phyloP scores from a whole-genome alignment of 1,140 invertebrate species.

The Aphaenogaster floridana region DNA sequence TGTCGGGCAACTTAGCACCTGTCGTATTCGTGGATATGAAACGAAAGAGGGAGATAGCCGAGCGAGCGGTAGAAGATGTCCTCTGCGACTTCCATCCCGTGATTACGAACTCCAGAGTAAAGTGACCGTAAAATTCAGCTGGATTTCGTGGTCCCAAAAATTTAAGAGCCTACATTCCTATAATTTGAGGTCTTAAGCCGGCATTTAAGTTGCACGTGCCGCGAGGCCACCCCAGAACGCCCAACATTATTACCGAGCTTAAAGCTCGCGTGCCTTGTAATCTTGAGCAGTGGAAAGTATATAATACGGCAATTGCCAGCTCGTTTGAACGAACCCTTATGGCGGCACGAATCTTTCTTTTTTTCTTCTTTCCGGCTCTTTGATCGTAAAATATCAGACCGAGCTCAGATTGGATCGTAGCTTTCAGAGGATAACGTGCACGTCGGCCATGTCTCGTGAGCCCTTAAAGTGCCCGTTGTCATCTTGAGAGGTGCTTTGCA shows the following conservation, averaged over 20 bases:
- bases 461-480: slow-evolving; percentile 40
- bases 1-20: not conserved
- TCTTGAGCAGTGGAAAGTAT: slow-evolving; percentile 73
- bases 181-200: slow-evolving; percentile 70
- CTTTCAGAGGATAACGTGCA: slow-evolving; percentile 30
- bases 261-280: slow-evolving; percentile 77
- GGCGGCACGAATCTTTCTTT: slow-evolving; percentile 24
- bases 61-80: not conserved
- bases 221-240: slow-evolving; percentile 56
- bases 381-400: slow-evolving; percentile 52
- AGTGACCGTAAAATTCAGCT: slow-evolving; percentile 62
- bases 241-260: slow-evolving; percentile 74
- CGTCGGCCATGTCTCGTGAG: slow-evolving; percentile 39
- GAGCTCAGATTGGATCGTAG: slow-evolving; percentile 63
- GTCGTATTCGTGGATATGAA: not conserved
- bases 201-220: slow-evolving; percentile 72
- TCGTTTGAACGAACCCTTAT: slow-evolving; percentile 59
- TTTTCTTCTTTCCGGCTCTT: slow-evolving; percentile 22
- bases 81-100: slow-evolving; percentile 41
- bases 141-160: slow-evolving; percentile 55
- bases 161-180: slow-evolving; percentile 70
- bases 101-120: slow-evolving; percentile 39
- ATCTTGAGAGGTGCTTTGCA: slow-evolving; percentile 6
- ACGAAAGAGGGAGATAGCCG: not conserved
- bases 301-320: slow-evolving; percentile 73